phyloP scores from a whole-genome alignment of 2,888 invertebrate genomes.

The Tinea pellionella region DNA sequence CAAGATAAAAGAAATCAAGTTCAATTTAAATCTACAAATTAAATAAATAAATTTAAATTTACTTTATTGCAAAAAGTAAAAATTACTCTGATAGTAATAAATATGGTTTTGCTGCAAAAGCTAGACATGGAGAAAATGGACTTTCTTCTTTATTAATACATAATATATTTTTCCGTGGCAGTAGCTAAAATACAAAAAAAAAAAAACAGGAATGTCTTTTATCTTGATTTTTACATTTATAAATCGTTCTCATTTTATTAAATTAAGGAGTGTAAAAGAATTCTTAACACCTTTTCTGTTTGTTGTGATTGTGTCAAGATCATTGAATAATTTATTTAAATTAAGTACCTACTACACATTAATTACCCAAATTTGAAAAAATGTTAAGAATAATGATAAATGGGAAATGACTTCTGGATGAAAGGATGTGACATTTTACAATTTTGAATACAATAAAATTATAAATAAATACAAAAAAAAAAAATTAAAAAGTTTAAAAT shows the following conservation, averaged over 20 bases:
- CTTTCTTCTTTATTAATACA: no score
- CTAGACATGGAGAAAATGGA: no score
- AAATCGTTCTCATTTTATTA: neutral
- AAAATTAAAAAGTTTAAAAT: no score
- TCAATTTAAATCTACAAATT: neutral
- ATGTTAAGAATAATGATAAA: slow-evolving; percentile 54
- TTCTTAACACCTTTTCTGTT: slow-evolving; percentile 4
- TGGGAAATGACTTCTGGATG: slow-evolving; percentile 41
- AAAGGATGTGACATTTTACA: slow-evolving; percentile 30
- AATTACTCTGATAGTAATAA: no score
- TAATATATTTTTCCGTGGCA: no score
- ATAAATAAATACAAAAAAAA: slow-evolving; percentile 48
- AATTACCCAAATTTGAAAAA: slow-evolving; percentile 51
- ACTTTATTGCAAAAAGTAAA: no score
- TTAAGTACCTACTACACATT: slow-evolving; percentile 62
- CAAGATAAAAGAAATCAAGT: neutral
- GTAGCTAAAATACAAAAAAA: no score
- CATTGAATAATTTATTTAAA: neutral
- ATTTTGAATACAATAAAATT: slow-evolving; percentile 59
- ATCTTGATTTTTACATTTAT: neutral
- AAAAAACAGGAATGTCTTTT: no score
- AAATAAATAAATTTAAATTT: no score
- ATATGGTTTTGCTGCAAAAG: no score
- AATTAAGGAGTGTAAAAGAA: neutral
- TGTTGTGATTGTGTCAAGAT: slow-evolving; percentile 1